Percentiles rank a stretch among this genome's conserved stretches.
phyloP scores from a whole-genome alignment of 2,888 invertebrate species.

The Galeopsomyia nigrocyanea region DNA sequence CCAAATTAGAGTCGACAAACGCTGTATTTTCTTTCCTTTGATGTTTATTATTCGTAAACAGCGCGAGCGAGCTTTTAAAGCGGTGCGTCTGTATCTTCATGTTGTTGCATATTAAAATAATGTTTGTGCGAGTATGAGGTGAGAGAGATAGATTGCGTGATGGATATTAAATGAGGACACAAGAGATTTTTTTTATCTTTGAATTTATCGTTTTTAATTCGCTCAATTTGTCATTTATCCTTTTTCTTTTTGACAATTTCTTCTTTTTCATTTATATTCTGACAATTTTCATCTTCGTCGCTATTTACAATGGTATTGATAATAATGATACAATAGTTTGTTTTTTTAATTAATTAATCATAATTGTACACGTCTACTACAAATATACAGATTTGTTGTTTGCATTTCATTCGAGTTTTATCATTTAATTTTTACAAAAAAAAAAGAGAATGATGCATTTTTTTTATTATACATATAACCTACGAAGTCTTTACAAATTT shows the following conservation, averaged over 20 bases:
- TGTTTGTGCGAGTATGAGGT: too few relatives aligned
- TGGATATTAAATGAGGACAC: too few relatives aligned
- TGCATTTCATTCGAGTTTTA: conserved; percentile 29
- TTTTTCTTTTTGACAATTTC: conserved; percentile 53
- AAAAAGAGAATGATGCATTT: conserved; percentile 30
- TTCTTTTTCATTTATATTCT: conserved; percentile 58
- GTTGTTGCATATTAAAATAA: too few relatives aligned
- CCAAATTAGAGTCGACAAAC: conserved; percentile 38
- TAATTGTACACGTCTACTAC: conserved; percentile 65
- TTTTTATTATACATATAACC: conserved; percentile 55
- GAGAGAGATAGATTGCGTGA: too few relatives aligned
- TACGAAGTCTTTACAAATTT: conserved; percentile 58
- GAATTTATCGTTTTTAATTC: conserved; percentile 66
- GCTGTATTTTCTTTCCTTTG: conserved; percentile 37
- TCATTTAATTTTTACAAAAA: background rate
- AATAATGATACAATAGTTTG: conserved; percentile 55
- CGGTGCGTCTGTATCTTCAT: too few relatives aligned
- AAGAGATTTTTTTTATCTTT: conserved; percentile 52
- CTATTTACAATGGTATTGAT: conserved; percentile 51
- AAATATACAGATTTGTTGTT: conserved; percentile 67
- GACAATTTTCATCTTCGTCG: conserved; percentile 60
- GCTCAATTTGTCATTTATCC: conserved; percentile 60
- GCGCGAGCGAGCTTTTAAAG: background rate
- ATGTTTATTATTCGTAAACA: conserved; percentile 44
- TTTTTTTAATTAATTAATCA: conserved; percentile 56